Conservation (phyloP, 2,797 vertebrate species). For the Passerculus sandwichensis region DNA sequence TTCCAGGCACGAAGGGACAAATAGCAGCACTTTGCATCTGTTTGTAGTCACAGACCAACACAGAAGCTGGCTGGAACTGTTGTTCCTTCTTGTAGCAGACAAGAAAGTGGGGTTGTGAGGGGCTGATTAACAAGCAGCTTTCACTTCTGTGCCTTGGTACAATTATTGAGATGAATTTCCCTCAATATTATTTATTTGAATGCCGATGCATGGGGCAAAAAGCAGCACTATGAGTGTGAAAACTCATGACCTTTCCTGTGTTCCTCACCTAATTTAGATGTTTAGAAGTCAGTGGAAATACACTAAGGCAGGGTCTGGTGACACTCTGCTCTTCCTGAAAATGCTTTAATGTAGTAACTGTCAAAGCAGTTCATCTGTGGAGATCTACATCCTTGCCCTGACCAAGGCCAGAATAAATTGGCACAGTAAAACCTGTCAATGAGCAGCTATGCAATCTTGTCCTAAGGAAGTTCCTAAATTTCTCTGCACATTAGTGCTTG, state of each 20-base stretch:
- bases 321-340: neutral
- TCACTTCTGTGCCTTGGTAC: neutral
- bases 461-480: neutral
- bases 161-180: neutral
- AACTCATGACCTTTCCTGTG: neutral
- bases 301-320: neutral
- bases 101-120: neutral
- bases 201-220: neutral
- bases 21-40: too few relatives aligned
- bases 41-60: neutral
- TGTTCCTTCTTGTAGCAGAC: neutral
- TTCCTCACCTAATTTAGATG: neutral
- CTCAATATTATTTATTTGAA: neutral
- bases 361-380: neutral
- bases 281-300: neutral
- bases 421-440: neutral
- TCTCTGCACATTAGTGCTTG: neutral
- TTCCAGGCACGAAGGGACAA: too few relatives aligned
- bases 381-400: neutral
- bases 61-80: neutral
- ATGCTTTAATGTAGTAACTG: neutral
- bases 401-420: neutral
- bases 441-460: neutral
- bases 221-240: fast-evolving
- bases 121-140: neutral